phyloP scores from a whole-genome alignment of 2,113 vertebrate species.

The Corapipo altera region DNA sequence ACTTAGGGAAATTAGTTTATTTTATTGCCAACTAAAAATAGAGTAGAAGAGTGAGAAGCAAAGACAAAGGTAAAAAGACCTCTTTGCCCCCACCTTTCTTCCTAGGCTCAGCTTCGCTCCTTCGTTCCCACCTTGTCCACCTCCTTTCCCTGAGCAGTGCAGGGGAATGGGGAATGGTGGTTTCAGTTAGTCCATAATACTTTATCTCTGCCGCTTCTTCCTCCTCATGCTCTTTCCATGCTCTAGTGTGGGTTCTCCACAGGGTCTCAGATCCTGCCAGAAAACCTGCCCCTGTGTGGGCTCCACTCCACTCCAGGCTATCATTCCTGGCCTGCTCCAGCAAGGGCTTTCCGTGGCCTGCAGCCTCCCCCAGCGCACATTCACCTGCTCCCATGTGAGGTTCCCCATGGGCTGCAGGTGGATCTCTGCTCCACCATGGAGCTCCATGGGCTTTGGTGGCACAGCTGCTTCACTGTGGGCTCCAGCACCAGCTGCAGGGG shows the following conservation, averaged over 20 bases:
- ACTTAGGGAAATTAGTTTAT: not conserved
- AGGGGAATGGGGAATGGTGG: not conserved
- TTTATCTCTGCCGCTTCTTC: not conserved
- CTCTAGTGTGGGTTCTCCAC: not conserved
- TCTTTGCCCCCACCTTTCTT: not conserved
- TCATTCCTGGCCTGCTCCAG: not conserved
- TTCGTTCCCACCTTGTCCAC: not conserved
- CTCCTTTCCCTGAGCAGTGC: not conserved
- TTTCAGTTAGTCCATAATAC: not conserved
- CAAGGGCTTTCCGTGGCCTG: fast-evolving
- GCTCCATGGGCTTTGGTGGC: not conserved
- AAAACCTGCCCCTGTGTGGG: not conserved
- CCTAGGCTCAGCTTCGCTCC: not conserved
- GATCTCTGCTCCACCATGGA: not conserved
- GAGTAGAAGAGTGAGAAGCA: not conserved
- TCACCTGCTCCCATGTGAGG: fast-evolving
- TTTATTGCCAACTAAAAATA: not conserved
- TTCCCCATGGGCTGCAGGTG: not conserved
- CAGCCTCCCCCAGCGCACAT: not conserved
- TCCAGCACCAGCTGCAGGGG: not conserved
- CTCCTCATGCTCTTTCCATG: not conserved
- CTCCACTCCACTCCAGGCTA: not conserved
- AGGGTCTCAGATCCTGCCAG: not conserved
- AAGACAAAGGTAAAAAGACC: not conserved
- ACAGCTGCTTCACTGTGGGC: not conserved